Base-by-base conservation (phyloP, 1,140 invertebrate genomes). In the Drosophila melanogaster region DNA sequence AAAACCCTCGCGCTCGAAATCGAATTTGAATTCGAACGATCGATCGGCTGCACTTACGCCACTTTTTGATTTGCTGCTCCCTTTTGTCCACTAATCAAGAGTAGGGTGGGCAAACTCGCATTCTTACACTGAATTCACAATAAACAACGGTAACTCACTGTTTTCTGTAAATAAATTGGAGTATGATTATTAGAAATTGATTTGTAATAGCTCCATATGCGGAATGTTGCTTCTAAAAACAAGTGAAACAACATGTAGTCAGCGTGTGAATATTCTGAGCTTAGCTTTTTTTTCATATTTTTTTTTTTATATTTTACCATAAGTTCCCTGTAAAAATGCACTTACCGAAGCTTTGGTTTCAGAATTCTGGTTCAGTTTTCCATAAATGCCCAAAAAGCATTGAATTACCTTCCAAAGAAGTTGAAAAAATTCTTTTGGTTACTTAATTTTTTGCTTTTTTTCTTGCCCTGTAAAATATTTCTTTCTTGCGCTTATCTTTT, bases 181-280 rank as follows among this genome's bases (percentile, higher is more conserved):
- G 37, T 30, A 10, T 10, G 8, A 30, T 3, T 10, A 8, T 30
- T 30, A 30, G 7, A 30, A 30, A 30, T 30, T 30, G 30, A 30
- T 30, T 30, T 26, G 26, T 6, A 26, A 26, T 26, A 26, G 7
- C 26, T 26, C 26, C 26, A 6, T 26, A 26, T 26, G 26, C 26
- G 6, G 26, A 26, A 22, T 22, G 19, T 22, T 22, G 19, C 1
- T 22, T 22, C 19, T 22, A 22, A 22, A 22, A 6, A 26, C 6
- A 26, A 26, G 0, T 6, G 26, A 30, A 6, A 30, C 8, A 30
- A 7, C 10, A 8, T 30, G 30, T 8, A 10, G 30, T 30, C 10
- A 30, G 30, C 49, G 57, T 66, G 62, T 22, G 61, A 65, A 65
- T 46, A 47, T 50, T 65, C 30, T 49, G 17, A 61, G 61, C n/a